Percentiles rank a stretch among this genome's conserved stretches.
Conservation (phyloP, 2,797 vertebrate species). For the Pteronotus mesoamericanus region DNA sequence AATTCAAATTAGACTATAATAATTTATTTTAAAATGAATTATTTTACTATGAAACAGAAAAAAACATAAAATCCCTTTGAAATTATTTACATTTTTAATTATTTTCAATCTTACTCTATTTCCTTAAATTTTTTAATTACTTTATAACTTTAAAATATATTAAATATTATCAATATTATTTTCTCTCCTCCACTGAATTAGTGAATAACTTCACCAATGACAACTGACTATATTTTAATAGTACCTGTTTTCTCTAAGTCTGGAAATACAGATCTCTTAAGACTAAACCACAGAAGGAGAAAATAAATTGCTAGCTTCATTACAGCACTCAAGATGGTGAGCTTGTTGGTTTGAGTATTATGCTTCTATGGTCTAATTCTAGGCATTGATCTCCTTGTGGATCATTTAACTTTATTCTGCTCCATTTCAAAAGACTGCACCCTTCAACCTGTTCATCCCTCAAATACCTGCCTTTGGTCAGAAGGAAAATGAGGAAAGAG, state of each 20-base stretch:
- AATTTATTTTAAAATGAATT: constrained; percentile 8
- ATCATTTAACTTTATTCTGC: constrained; percentile 64
- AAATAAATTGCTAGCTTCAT: background rate
- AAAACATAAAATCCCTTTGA: background rate
- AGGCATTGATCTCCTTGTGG: constrained; percentile 56
- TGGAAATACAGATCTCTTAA: background rate
- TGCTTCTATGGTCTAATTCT: constrained; percentile 18
- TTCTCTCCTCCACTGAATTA: background rate
- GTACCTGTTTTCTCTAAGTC: background rate
- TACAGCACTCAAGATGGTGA: background rate
- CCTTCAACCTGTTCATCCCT: constrained; percentile 49
- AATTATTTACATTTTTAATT: background rate
- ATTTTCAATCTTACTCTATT: background rate
- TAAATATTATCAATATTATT: background rate
- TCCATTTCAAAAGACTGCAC: constrained; percentile 57
- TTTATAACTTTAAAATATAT: background rate
- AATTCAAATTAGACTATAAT: background rate
- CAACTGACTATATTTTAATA: background rate
- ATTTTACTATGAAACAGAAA: background rate
- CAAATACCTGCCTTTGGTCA: constrained; percentile 54
- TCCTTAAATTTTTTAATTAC: background rate
- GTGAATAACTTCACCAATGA: background rate
- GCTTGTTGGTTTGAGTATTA: constrained; percentile 14
- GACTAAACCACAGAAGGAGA: background rate
- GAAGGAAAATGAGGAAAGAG: constrained; percentile 36